phyloP scores from a whole-genome alignment of 1,140 invertebrate genomes.

The Heterodera schachtii region DNA sequence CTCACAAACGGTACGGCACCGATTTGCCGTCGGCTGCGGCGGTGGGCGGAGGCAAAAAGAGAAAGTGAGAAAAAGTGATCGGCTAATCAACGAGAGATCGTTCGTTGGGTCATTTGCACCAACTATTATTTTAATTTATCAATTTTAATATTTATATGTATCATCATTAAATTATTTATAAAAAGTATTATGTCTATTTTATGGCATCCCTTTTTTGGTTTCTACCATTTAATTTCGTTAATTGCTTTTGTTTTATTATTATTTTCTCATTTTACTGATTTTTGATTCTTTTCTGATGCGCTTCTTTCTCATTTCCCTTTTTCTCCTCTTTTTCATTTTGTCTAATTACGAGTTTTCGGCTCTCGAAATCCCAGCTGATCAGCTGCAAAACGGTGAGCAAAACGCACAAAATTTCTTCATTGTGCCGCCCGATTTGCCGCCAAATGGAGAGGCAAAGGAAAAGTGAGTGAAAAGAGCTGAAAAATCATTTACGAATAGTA shows the following conservation, averaged over 20 bases:
- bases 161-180: no score
- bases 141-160: no score
- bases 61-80: not conserved
- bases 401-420: not conserved
- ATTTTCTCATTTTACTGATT: no score
- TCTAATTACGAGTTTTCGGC: not conserved
- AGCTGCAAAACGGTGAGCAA: not conserved
- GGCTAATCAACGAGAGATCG: no score
- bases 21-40: conserved; percentile 17
- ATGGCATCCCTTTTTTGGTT: no score
- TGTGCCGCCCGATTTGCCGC: no score
- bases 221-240: no score
- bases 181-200: no score
- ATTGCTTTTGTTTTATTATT: no score
- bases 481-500: not conserved
- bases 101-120: no score
- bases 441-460: conserved; percentile 11
- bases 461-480: conserved; percentile 26
- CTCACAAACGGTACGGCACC: conserved; percentile 44
- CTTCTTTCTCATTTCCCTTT: not conserved
- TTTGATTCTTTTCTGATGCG: not conserved
- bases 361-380: not conserved
- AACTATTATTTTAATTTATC: no score
- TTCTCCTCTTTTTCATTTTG: not conserved
- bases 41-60: not conserved